Conservation (phyloP, 2,888 invertebrate species). For the Isoperla grammatica region DNA sequence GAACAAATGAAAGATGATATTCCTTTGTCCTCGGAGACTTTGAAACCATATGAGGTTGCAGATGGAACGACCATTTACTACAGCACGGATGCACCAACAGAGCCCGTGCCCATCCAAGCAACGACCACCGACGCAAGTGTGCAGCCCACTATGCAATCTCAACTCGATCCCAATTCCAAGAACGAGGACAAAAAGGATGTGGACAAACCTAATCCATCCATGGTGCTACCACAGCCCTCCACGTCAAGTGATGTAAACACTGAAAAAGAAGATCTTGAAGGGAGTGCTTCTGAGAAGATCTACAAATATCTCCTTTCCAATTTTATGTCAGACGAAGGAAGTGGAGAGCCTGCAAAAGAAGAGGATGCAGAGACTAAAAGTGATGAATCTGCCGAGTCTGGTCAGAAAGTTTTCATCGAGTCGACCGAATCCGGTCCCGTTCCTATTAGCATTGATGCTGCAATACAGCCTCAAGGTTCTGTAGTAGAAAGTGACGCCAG, state of each 20-base stretch:
- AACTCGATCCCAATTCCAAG: too few relatives aligned
- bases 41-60: not conserved
- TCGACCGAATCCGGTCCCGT: too few relatives aligned
- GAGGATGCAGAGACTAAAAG: not conserved
- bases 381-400: not conserved
- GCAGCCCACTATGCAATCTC: too few relatives aligned
- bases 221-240: too few relatives aligned
- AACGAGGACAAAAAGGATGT: too few relatives aligned
- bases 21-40: not conserved
- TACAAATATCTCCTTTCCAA: constrained; percentile 8
- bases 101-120: too few relatives aligned
- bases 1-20: constrained; percentile 16
- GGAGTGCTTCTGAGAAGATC: constrained; percentile 1
- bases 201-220: too few relatives aligned
- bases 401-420: too few relatives aligned
- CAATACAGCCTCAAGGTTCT: not conserved
- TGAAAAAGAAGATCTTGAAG: not conserved
- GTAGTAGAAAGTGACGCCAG: not conserved
- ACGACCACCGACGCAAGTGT: too few relatives aligned
- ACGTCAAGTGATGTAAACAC: too few relatives aligned
- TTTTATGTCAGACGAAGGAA: constrained; percentile 3
- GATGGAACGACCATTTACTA: constrained; percentile 11
- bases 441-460: too few relatives aligned
- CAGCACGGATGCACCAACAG: not conserved
- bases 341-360: not conserved